Evolutionary conservation across 2,113 vertebrate genomes (phyloP).

Genomic region (Corythornis vintsioides): DNA sequence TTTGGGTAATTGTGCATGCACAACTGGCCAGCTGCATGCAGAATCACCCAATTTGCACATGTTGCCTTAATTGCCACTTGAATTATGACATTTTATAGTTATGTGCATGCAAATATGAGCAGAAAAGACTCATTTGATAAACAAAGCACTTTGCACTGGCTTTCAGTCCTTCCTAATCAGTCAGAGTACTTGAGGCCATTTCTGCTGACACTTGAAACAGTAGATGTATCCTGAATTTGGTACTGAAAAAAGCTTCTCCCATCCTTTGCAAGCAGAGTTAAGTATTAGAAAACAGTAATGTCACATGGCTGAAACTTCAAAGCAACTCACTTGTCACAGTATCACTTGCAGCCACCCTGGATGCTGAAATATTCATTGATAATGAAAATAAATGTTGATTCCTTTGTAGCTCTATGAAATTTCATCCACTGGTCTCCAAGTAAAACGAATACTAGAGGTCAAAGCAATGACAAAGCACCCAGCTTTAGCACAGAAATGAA

Average conservation of each 20-base stretch:
- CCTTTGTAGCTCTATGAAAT: background rate
- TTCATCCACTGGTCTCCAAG: background rate
- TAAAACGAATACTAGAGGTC: background rate
- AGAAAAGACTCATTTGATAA: slow-evolving; percentile 17
- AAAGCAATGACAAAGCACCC: accelerated
- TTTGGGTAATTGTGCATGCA: slow-evolving; percentile 70
- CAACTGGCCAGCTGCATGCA: slow-evolving; percentile 72
- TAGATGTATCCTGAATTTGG: background rate
- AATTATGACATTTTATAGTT: slow-evolving; percentile 46
- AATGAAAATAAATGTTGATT: background rate
- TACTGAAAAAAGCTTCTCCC: background rate
- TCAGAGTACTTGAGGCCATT: background rate
- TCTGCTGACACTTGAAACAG: slow-evolving; percentile 27
- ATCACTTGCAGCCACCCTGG: background rate
- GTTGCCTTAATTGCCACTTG: slow-evolving; percentile 56
- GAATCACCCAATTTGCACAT: slow-evolving; percentile 40
- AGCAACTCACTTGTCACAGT: background rate
- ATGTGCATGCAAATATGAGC: slow-evolving; percentile 43
- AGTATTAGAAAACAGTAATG: background rate
- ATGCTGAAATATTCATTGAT: background rate
- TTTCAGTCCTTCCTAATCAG: slow-evolving; percentile 46
- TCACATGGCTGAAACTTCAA: background rate
- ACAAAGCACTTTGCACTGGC: slow-evolving; percentile 26
- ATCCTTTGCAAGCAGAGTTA: background rate
- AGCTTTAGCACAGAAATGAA: background rate